Evolutionary conservation across 2,113 vertebrate genomes (phyloP).

Genomic region (Thunnus maccoyii): DNA sequence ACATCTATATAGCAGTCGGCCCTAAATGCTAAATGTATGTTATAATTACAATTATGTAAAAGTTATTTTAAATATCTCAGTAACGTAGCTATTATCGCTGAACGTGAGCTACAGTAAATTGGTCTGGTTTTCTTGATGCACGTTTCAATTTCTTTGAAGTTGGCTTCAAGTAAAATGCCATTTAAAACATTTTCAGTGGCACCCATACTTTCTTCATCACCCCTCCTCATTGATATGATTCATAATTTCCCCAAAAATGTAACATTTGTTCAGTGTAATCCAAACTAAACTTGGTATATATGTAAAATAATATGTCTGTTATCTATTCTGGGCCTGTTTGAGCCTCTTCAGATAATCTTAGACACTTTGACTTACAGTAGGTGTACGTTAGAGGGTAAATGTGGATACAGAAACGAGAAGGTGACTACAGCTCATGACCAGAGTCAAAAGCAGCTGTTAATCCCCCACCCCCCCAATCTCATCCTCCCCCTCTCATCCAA

Average conservation of each 20-base stretch:
- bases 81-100: neutral
- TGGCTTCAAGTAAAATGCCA: neutral
- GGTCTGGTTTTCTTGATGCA: neutral
- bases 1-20: conserved; percentile 10
- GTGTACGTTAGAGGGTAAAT: neutral
- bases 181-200: no score
- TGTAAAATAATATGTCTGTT: neutral
- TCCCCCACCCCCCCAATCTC: neutral
- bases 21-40: conserved; percentile 12
- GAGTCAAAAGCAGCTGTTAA: neutral
- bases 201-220: no score
- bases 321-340: neutral
- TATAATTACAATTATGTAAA: neutral
- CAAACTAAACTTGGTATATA: neutral
- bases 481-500: neutral
- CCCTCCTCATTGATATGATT: neutral
- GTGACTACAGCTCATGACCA: neutral
- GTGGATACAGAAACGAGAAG: neutral
- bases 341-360: no score
- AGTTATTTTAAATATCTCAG: neutral
- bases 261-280: neutral
- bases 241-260: neutral
- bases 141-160: neutral
- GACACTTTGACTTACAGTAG: neutral
- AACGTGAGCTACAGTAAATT: neutral